Percentiles rank a stretch among this genome's conserved stretches.
Evolutionary conservation across 2,113 vertebrate genomes (phyloP).

Genomic region (Poeciliopsis prolifica): DNA sequence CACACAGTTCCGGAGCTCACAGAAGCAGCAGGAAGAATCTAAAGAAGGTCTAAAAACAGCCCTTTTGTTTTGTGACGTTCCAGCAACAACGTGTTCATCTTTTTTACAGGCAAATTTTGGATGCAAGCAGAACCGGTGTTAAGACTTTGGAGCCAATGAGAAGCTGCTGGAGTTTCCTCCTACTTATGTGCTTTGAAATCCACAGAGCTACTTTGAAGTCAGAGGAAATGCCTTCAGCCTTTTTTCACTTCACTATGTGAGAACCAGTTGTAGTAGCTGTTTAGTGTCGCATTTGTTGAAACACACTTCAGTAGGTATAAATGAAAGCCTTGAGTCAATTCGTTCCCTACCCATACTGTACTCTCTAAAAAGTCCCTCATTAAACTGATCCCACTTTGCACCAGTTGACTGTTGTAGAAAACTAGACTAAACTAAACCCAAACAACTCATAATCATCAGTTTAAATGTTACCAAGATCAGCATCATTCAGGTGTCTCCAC

Average conservation of each 20-base stretch:
- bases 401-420: background rate
- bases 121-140: background rate
- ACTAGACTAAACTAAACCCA: background rate
- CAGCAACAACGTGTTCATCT: background rate
- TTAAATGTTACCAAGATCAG: background rate
- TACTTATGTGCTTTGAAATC: conserved; percentile 25
- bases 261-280: conserved; percentile 4
- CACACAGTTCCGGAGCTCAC: background rate
- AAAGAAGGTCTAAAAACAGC: background rate
- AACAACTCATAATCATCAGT: background rate
- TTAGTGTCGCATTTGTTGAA: background rate
- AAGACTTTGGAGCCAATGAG: background rate
- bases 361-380: background rate
- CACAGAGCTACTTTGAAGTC: conserved; percentile 38
- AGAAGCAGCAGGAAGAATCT: background rate
- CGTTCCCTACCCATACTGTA: background rate
- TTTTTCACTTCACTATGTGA: background rate
- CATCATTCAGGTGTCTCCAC: background rate
- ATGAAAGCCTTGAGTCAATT: background rate
- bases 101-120: no score
- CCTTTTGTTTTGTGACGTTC: background rate
- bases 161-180: conserved; percentile 33
- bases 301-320: background rate
- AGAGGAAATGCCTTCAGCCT: conserved; percentile 12
- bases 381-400: background rate